Conservation (phyloP, 2,113 vertebrate genomes). For the Fregetta grallaria region DNA sequence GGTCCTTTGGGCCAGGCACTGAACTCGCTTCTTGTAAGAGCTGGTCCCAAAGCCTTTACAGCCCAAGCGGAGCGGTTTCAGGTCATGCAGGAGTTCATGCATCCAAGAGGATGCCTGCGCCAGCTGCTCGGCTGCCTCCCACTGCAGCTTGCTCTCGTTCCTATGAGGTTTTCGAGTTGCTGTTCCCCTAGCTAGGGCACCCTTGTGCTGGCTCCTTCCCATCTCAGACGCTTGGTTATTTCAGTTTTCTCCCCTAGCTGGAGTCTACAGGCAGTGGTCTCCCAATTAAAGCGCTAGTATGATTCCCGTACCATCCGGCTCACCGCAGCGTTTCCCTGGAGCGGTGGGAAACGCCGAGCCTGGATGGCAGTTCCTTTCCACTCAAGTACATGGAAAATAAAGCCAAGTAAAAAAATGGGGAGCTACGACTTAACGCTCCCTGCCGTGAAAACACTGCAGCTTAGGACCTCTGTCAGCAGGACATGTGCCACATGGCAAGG, state of each 20-base stretch:
- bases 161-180: neutral
- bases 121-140: neutral
- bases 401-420: neutral
- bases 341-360: neutral
- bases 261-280: neutral
- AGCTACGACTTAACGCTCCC: neutral
- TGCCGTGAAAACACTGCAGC: neutral
- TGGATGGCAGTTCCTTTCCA: neutral
- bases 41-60: neutral
- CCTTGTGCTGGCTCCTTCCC: neutral
- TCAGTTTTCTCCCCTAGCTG: neutral
- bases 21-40: neutral
- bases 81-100: neutral
- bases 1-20: neutral
- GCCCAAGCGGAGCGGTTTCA: accelerated
- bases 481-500: neutral
- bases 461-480: neutral
- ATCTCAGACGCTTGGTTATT: neutral
- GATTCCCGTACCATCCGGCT: neutral
- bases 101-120: neutral
- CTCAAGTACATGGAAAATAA: neutral
- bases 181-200: neutral
- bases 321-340: neutral
- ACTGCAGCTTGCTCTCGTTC: neutral
- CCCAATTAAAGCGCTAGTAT: neutral